Evolutionary conservation across 2,113 vertebrate species (phyloP), one percentile per base, ranked within the genome.

Genomic region (Polypterus senegalus): DNA sequence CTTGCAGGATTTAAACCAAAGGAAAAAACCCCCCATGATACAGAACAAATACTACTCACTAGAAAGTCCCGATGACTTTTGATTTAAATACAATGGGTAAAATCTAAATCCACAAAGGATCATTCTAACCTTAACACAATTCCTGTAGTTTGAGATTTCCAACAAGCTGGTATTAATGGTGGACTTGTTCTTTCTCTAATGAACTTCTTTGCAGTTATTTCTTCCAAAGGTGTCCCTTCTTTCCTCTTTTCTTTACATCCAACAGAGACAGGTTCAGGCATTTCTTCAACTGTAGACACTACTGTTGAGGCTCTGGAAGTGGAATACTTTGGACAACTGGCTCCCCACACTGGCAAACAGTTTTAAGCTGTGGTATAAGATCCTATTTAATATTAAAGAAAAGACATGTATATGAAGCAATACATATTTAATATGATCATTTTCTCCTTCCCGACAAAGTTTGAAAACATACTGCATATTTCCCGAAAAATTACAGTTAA

Each of bases 181-280:
- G 82, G 79, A 75, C 89, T 87, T 57, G 92, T 97, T 60, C 90
- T 89, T 0, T 96, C 88, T 4, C 96, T 93, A 3, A 92, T 58
- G 48, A 93, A 76, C 80, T 90, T 96, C 80, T 94, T 94, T 6
- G 83, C 64, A 46, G 84, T 81, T 4, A 74, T 75, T 60, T 57
- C 54, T 7, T 57, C 61, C 62, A 74, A 70, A 9, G 63, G 67
- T 56, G 70, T 76, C 60, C 76, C 73, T 54, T 63, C 63, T 5
- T 70, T 60, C 48, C 61, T 63, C 74, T 93, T 95, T 62, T 91
- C 91, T 77, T 95, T 97, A 67, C 62, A 79, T 62, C 79, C 75
- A 54, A 66, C 51, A 7, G n/a, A 58, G 1, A 63, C 44, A 53
- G 64, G 59, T 49, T 66, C 49, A 9, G 56, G 6, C 52, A 68